Evolutionary conservation across 2,797 vertebrate species (phyloP).

Genomic region (Arremon brunneinucha): DNA sequence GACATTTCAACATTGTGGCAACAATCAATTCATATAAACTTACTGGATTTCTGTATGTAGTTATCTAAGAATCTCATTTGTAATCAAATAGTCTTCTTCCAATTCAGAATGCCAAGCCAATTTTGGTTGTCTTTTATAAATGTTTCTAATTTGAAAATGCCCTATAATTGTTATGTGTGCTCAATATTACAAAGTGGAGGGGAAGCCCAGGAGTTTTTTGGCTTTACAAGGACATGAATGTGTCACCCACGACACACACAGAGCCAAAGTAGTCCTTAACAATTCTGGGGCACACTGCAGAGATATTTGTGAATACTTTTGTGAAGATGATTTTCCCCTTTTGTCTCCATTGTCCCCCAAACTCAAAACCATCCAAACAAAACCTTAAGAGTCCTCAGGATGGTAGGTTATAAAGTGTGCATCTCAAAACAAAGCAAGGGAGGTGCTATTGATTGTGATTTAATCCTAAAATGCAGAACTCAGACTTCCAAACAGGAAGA

Average conservation of each 20-base stretch:
- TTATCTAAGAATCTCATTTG: conserved; percentile 33
- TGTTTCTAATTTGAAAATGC: neutral
- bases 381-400: neutral
- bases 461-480: neutral
- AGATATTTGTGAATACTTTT: neutral
- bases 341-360: neutral
- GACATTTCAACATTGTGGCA: conserved; percentile 1
- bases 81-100: neutral
- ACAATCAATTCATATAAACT: conserved; percentile 15
- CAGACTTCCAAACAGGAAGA: neutral
- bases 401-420: neutral
- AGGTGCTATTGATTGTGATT: neutral
- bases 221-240: neutral
- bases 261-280: neutral
- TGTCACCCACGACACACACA: neutral
- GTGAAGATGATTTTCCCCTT: neutral
- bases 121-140: neutral
- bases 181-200: neutral
- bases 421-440: neutral
- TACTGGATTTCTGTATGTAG: neutral
- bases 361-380: neutral
- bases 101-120: neutral
- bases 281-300: neutral
- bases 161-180: neutral
- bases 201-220: neutral